phyloP scores from a whole-genome alignment of 2,888 invertebrate genomes.

The Dascillus cervinus region DNA sequence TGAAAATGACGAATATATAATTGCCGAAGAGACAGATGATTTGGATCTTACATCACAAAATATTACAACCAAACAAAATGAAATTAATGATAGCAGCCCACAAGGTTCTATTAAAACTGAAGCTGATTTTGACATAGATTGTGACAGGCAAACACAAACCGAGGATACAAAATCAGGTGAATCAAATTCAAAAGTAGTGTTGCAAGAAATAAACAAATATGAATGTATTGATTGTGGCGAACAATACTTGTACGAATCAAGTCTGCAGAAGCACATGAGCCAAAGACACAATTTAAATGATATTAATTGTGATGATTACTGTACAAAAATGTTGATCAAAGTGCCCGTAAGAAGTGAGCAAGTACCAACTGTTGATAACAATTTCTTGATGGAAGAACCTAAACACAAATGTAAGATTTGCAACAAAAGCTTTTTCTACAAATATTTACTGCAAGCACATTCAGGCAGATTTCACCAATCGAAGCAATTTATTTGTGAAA shows the following conservation, averaged over 20 bases:
- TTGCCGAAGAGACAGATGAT: neutral
- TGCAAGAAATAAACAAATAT: constrained; percentile 12
- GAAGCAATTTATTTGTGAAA: constrained; percentile 19
- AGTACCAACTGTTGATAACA: constrained; percentile 2
- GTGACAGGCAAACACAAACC: too few species aligned
- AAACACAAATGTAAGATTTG: constrained; percentile 13
- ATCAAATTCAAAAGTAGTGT: too few species aligned
- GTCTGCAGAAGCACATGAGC: constrained; percentile 13
- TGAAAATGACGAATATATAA: neutral
- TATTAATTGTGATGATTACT: constrained; percentile 8
- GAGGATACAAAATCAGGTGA: neutral
- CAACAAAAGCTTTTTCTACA: constrained; percentile 8
- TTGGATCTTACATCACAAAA: neutral
- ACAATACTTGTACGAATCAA: constrained; percentile 8
- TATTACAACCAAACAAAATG: neutral
- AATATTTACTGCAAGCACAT: constrained; percentile 11
- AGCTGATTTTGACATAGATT: too few species aligned
- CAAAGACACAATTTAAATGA: constrained; percentile 9
- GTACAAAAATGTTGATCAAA: constrained; percentile 6
- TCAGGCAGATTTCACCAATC: constrained; percentile 6
- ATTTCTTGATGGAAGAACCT: constrained; percentile 1
- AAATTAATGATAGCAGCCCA: neutral
- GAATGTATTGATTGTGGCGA: constrained; percentile 15
- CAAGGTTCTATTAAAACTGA: neutral
- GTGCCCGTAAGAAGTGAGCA: neutral